Conservation (phyloP, 2,888 invertebrate genomes). For the Lasioglossum figueresi region DNA sequence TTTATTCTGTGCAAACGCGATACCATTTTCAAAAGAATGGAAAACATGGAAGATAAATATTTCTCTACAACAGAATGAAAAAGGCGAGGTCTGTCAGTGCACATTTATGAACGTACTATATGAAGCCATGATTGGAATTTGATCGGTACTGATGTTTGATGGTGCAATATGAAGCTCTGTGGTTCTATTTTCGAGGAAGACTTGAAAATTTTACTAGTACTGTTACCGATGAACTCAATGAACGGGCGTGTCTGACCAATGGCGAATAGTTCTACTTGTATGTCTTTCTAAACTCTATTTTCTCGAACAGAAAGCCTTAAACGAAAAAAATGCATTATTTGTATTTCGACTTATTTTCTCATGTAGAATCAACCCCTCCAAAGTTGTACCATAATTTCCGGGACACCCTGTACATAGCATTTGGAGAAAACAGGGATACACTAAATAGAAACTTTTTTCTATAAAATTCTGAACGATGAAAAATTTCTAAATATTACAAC, state of each 20-base stretch:
- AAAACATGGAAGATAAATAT: rapidly evolving
- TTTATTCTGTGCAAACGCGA: background rate
- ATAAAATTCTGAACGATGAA: too few relatives aligned
- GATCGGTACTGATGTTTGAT: background rate
- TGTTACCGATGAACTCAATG: background rate
- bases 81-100: background rate
- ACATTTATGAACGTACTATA: background rate
- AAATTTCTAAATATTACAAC: too few relatives aligned
- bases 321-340: too few relatives aligned
- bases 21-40: background rate
- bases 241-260: background rate
- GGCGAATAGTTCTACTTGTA: background rate
- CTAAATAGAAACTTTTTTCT: too few relatives aligned
- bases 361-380: too few relatives aligned
- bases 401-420: too few relatives aligned
- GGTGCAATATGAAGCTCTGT: background rate
- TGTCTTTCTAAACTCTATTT: too few relatives aligned
- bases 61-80: background rate
- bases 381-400: too few relatives aligned
- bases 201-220: background rate
- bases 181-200: background rate
- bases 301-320: too few relatives aligned
- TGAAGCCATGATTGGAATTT: background rate
- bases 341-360: too few relatives aligned
- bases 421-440: too few relatives aligned